A percentile compares a stretch with the other conserved stretches of the same genome.
These are phyloP conservation scores for Phoenoteleia sp. DNA, from an alignment of 2,888 invertebrate species.

Conservation along the genomic window DNA sequence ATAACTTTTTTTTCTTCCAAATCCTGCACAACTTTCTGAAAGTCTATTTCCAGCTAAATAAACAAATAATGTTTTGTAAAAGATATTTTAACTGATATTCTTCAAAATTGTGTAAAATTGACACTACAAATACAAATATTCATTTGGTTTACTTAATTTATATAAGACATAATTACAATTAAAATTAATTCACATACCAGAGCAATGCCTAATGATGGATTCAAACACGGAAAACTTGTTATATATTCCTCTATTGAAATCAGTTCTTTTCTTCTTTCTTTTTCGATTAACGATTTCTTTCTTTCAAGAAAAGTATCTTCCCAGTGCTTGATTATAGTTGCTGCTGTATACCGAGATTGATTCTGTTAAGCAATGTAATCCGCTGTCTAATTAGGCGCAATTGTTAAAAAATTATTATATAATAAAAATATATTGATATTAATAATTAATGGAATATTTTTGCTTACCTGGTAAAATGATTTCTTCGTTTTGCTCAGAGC, in stretches of 20 bases:
- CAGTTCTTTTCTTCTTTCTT: neutral
- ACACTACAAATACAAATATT: too few species aligned
- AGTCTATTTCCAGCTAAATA: conserved; percentile 18
- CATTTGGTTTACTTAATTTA: too few species aligned
- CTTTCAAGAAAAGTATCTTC: neutral
- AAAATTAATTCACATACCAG: neutral
- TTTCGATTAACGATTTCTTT: neutral
- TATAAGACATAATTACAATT: too few species aligned
- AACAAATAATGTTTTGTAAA: neutral
- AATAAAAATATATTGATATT: too few species aligned
- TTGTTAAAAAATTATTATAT: too few species aligned
- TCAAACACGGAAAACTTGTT: conserved; percentile 4
- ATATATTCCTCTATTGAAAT: neutral
- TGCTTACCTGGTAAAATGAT: too few species aligned
- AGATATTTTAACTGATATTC: too few species aligned
- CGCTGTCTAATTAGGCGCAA: too few species aligned
- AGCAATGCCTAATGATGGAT: conserved; percentile 1
- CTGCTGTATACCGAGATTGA: too few species aligned
- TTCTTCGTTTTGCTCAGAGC: too few species aligned
- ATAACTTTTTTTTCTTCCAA: neutral
- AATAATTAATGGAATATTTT: too few species aligned
- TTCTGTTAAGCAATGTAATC: too few species aligned
- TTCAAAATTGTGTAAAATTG: neutral
- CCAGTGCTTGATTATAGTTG: neutral
- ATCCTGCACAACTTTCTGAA: neutral